Base-by-base conservation (phyloP, 1,140 invertebrate species). In the Argopecten irradians region DNA sequence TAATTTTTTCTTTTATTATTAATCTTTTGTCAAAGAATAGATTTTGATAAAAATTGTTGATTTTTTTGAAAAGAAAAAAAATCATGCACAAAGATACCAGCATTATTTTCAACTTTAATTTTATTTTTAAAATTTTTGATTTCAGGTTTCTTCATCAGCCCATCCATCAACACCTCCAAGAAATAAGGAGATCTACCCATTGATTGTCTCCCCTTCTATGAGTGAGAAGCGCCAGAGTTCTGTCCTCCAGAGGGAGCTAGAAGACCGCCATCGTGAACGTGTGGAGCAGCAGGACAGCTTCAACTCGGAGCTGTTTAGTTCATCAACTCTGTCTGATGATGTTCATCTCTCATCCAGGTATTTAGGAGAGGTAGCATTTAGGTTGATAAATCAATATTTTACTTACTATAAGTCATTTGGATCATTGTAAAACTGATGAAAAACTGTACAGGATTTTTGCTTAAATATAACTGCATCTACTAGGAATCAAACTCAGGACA, bases 281-380 rank as follows among this genome's bases (percentile, higher is more conserved):
- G 36, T 89, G 55, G 32, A 41, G 36, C 86, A 89, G 36, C 84
- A 89, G 36, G 41, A 34, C 39, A 28, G 83, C 32, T 83, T 82
- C 46, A 71, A 86, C 32, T 19, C 28, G 9, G 84, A 86, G 34
- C 34, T 89, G 32, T 7, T n/a, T 36, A 84, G 84, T 32, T 36
- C 84, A 34, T 46, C 87, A 5, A 85, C 86, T 8, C 19, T 82
- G 7, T 34, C 83, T 87, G 89, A 91, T 35, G 88, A 90, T 87
- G 89, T 90, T 36, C 28, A 84, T 82, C 35, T 91, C 16, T 91
- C 91, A 22, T 87, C 91, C 32, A 90, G 91, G 91, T 91, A 85
- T 8, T 43, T 19, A 14, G 22, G 13, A 16, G 28, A 5, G 46
- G 3, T 39, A 32, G 3, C 32, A 34, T 88, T 85, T n/a, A n/a